Conservation (phyloP, 2,797 vertebrate species). For the Phylloscopus collybita region DNA sequence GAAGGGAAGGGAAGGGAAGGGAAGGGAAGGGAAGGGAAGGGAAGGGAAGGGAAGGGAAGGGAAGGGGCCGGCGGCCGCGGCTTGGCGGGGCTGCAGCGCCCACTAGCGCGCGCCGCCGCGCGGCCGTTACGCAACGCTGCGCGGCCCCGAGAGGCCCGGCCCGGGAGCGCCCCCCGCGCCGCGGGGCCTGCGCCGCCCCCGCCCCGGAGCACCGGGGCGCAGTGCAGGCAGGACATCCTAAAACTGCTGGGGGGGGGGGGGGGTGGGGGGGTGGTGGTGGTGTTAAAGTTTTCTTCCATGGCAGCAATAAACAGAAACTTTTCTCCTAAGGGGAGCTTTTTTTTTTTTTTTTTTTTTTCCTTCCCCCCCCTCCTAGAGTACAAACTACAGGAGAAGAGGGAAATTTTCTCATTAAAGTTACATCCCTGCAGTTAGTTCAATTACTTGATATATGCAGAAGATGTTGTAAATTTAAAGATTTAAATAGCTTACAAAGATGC, state of each 20-base stretch:
- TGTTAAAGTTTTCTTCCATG: slow-evolving; percentile 53
- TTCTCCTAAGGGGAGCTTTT: slow-evolving; percentile 81
- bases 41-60: too few species aligned
- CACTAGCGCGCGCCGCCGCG: slow-evolving; percentile 76
- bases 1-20: too few species aligned
- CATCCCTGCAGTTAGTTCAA: slow-evolving; percentile 99
- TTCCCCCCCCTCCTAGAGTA: slow-evolving; percentile 80
- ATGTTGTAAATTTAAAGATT: slow-evolving; percentile 99
- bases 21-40: too few species aligned
- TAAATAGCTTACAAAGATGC: slow-evolving; percentile 99
- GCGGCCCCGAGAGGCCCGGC: not conserved
- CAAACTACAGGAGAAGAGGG: slow-evolving; percentile 87
- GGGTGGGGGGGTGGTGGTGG: too few species aligned
- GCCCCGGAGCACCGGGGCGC: not conserved
- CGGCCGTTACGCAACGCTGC: slow-evolving; percentile 2
- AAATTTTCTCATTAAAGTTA: slow-evolving; percentile 98
- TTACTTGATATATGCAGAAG: slow-evolving; percentile 99
- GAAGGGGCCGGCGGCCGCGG: not conserved
- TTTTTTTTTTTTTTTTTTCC: slow-evolving; percentile 86
- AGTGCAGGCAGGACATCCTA: not conserved
- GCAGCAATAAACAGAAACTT: slow-evolving; percentile 76
- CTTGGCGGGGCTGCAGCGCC: slow-evolving; percentile 79
- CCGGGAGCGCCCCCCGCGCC: not conserved
- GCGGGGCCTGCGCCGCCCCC: not conserved
- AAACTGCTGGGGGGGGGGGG: not conserved